Evolutionary conservation across 2,888 invertebrate species (phyloP), one percentile per base, ranked within the genome.

Genomic region (Eugnorisma glareosa): DNA sequence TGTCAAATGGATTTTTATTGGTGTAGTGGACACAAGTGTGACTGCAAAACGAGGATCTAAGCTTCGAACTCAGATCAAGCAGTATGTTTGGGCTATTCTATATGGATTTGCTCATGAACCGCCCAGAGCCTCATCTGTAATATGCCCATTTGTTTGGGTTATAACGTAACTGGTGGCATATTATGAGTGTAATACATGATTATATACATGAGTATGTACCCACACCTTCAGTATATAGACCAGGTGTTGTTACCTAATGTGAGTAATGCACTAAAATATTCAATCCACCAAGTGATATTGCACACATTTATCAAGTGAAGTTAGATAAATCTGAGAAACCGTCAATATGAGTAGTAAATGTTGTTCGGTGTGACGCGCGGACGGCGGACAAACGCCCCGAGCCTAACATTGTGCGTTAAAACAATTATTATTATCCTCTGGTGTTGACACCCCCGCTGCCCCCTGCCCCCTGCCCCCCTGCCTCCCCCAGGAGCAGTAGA

Each of bases 361-460:
- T 24, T 3, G 48, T 75, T 63, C 57, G 80, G 80, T 82, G 84
- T 82, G 43, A 84, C 8, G 1, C 10, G 35, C 73, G 31, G 61
- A 59, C 28, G 31, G 45, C 15, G 31, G 51, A 24, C 31, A 45
- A 57, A 5, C 80, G 81, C 81, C 73, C 11, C 70, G 45, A 80
- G 82, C 82, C 59, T 45, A 51, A 67, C 31, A 79, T 74, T 82
- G 82, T 74, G 70, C 84, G 80, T 67, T 73, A 66, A 82, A 82
- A 84, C 84, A 82, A 82, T 82, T 82, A 78, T 77, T 63, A 61
- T 70, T 80, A 76, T 84, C 67, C 31, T 43, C 31, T 84, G 45
- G 48, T 84, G 70, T 79, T 79, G 31, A 70, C 59, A 51, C 31
- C 28, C 54, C 40, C 37, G 3, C 35, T 15, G 15, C 43, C 37